Conservation (phyloP, 2,888 invertebrate species). For the Ormyrus thymus region DNA sequence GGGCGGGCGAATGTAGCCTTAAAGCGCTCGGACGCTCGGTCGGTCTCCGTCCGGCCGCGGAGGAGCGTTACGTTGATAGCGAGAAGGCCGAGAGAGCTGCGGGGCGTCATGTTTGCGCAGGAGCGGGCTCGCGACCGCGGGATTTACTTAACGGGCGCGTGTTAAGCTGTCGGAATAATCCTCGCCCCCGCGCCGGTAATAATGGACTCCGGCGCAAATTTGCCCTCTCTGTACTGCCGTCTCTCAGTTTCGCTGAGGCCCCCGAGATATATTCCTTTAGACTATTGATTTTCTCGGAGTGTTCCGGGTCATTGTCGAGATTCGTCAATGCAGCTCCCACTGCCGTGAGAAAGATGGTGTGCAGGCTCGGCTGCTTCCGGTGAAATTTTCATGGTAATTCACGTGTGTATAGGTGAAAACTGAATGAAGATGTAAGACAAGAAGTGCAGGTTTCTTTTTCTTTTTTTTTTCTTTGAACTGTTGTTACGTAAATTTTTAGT, state of each 20-base stretch:
- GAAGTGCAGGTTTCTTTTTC: too few species aligned
- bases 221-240: conserved; percentile 42
- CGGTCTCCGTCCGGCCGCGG: conserved; percentile 1
- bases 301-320: too few species aligned
- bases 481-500: too few species aligned
- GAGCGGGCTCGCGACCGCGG: conserved; percentile 58
- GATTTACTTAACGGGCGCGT: conserved; percentile 70
- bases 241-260: neutral
- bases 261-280: neutral
- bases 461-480: too few species aligned
- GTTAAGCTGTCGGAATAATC: conserved; percentile 71
- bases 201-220: conserved; percentile 67
- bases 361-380: too few species aligned
- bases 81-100: neutral
- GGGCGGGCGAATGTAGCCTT: conserved; percentile 45
- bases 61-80: conserved; percentile 5
- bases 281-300: too few species aligned
- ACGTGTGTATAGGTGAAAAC: too few species aligned
- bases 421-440: too few species aligned
- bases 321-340: too few species aligned
- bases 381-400: too few species aligned
- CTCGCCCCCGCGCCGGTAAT: conserved; percentile 64
- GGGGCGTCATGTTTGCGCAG: conserved; percentile 57
- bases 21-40: conserved; percentile 27
- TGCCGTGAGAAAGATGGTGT: too few species aligned